Evolutionary conservation across 2,113 vertebrate genomes (phyloP).

Genomic region (Anas platyrhynchos): DNA sequence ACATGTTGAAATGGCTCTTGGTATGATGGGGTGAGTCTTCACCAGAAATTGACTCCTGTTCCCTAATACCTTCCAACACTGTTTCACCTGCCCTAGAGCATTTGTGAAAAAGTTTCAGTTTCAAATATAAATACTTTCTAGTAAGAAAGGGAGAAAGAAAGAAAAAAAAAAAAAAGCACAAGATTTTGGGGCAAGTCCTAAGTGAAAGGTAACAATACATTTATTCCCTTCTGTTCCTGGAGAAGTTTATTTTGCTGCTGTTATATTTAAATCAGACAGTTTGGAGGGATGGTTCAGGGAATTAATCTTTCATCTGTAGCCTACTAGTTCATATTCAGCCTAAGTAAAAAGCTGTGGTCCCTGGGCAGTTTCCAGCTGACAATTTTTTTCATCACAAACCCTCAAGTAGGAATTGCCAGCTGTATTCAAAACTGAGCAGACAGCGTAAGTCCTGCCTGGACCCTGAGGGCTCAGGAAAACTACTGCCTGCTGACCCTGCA

Average conservation of each 20-base stretch:
- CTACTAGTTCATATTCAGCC: constrained; percentile 17
- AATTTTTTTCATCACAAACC: constrained; percentile 45
- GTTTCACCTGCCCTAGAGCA: background rate
- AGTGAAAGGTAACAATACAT: background rate
- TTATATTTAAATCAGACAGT: constrained; percentile 61
- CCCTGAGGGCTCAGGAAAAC: constrained; percentile 32
- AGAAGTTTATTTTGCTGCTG: constrained; percentile 50
- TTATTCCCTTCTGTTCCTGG: constrained; percentile 6
- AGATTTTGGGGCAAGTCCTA: background rate
- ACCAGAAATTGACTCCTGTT: background rate
- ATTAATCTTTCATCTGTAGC: constrained; percentile 54
- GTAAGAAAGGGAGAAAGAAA: background rate
- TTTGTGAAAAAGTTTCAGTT: background rate
- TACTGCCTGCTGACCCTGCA: background rate
- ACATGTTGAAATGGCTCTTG: background rate
- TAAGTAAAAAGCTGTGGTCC: constrained; percentile 39
- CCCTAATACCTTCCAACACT: background rate
- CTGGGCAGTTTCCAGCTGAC: constrained; percentile 33
- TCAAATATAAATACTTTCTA: background rate
- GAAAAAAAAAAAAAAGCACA: background rate
- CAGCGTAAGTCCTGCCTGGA: background rate
- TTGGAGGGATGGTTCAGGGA: constrained; percentile 26
- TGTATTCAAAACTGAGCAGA: constrained; percentile 43
- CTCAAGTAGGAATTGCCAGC: constrained; percentile 22
- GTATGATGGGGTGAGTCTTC: background rate